A percentile compares a stretch with the other conserved stretches of the same genome.
Conservation (phyloP, 1,140 invertebrate species). For the Drosophila seguyi region DNA sequence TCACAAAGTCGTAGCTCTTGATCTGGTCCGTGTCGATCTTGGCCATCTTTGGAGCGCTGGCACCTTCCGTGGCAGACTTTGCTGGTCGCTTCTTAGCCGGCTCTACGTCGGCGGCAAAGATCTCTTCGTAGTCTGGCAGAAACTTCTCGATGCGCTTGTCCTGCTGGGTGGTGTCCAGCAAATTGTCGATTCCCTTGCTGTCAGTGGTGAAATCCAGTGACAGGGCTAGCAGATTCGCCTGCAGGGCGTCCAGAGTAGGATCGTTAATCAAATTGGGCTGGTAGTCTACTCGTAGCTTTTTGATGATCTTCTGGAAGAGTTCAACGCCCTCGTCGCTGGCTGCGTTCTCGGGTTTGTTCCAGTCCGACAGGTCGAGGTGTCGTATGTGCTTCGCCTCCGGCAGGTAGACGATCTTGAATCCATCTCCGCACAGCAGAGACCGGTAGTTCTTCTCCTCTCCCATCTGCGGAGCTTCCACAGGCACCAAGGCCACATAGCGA, state of each 20-base stretch:
- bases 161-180: conserved; percentile 66
- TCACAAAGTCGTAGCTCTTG: conserved; percentile 43
- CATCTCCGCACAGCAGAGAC: conserved; percentile 69
- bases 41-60: conserved; percentile 59
- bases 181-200: conserved; percentile 39
- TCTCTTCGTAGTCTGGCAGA: conserved; percentile 54
- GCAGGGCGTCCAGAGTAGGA: conserved; percentile 69
- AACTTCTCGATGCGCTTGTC: conserved; percentile 71
- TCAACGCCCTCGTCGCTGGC: conserved; percentile 57
- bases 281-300: conserved; percentile 73
- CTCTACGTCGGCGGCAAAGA: conserved; percentile 62
- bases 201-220: conserved; percentile 71
- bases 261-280: conserved; percentile 74
- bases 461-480: conserved; percentile 43
- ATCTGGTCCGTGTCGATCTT: conserved; percentile 58
- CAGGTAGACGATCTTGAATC: conserved; percentile 80
- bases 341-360: conserved; percentile 66
- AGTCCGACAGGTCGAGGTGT: conserved; percentile 65
- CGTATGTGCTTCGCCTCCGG: conserved; percentile 75
- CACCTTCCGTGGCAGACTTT: conserved; percentile 6
- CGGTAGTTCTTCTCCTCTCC: conserved; percentile 51
- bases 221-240: conserved; percentile 69
- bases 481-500: conserved; percentile 74
- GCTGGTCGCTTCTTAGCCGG: conserved; percentile 61
- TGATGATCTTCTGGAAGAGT: conserved; percentile 73